Conservation (phyloP, 2,888 invertebrate species). For the Tinea semifulvella region DNA sequence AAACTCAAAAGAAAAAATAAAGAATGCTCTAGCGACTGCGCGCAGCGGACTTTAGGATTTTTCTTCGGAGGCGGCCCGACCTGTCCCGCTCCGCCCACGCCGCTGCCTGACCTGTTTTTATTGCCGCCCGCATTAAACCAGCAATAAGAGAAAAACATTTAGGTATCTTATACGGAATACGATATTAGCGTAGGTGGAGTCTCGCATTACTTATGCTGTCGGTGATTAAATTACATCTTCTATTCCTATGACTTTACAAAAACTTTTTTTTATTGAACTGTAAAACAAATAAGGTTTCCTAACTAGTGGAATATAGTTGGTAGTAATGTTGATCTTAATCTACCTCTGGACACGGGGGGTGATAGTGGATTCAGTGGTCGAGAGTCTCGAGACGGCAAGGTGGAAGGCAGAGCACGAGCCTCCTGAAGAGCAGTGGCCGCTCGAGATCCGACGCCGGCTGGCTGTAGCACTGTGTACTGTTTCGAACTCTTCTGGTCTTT, state of each 20-base stretch:
- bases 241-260: not conserved
- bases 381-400: constrained; percentile 58
- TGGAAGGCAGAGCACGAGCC: constrained; percentile 63
- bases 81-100: constrained; percentile 42
- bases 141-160: constrained; percentile 57
- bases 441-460: constrained; percentile 81
- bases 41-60: constrained; percentile 54
- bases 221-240: constrained; percentile 34
- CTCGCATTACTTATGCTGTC: constrained; percentile 36
- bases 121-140: constrained; percentile 50
- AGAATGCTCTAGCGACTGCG: constrained; percentile 43
- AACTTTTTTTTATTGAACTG: not conserved
- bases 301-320: too few species aligned
- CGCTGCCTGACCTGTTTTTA: constrained; percentile 60
- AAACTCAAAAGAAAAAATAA: constrained; percentile 64
- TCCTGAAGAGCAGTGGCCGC: constrained; percentile 86
- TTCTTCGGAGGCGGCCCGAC: constrained; percentile 53
- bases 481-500: constrained; percentile 66
- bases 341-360: constrained; percentile 82
- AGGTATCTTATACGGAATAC: constrained; percentile 42
- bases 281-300: too few species aligned
- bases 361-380: constrained; percentile 69
- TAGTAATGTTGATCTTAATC: constrained; percentile 17
- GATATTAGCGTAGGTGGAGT: constrained; percentile 49
- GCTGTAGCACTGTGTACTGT: constrained; percentile 88